Evolutionary conservation across 2,888 invertebrate species (phyloP).

Genomic region (Watsonalla binaria): DNA sequence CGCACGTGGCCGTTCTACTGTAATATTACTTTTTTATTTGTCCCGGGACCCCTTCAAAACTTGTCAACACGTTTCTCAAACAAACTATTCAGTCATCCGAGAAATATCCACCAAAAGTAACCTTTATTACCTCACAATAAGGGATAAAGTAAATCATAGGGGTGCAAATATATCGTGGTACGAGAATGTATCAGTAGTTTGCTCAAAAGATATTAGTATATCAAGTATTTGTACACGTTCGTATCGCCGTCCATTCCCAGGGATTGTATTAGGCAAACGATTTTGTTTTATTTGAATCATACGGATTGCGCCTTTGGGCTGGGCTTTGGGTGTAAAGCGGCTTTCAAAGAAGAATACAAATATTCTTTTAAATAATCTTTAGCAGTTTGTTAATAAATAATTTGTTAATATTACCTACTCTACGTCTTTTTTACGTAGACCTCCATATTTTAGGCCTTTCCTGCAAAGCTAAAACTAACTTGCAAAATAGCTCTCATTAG

Average conservation of each 20-base stretch:
- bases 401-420: too few relatives aligned
- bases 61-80: constrained; percentile 68
- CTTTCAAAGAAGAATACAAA: neutral
- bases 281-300: constrained; percentile 44
- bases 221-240: constrained; percentile 55
- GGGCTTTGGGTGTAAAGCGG: constrained; percentile 3
- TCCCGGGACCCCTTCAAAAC: constrained; percentile 59
- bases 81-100: constrained; percentile 5
- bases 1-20: constrained; percentile 55
- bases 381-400: too few relatives aligned
- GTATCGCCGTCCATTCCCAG: constrained; percentile 55
- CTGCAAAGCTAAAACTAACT: too few relatives aligned
- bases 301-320: constrained; percentile 8
- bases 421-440: too few relatives aligned
- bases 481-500: too few relatives aligned
- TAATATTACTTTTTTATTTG: constrained; percentile 76
- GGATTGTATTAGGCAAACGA: constrained; percentile 48
- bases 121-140: constrained; percentile 7
- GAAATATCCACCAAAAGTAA: neutral
- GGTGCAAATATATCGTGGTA: constrained; percentile 23
- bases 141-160: neutral
- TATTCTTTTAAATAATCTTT: neutral
- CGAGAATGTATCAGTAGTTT: constrained; percentile 46
- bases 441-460: too few relatives aligned
- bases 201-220: constrained; percentile 61